Percentiles rank a stretch among this genome's conserved stretches.
phyloP scores from a whole-genome alignment of 2,113 vertebrate genomes.

The Etia nguti region DNA sequence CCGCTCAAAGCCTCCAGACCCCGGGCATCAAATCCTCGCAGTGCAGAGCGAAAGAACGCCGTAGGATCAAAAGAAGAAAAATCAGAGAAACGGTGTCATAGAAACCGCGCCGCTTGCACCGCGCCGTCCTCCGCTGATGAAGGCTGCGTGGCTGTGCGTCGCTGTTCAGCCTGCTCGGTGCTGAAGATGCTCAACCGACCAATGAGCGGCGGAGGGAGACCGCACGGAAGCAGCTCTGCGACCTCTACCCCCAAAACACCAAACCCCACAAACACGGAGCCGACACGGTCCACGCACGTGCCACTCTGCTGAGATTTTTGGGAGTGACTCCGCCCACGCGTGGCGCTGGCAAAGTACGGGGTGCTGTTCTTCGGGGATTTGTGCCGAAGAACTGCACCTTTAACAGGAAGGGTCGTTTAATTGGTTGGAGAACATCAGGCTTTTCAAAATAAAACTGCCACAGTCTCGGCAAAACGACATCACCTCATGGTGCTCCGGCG shows the following conservation, averaged over 20 bases:
- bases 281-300: background rate
- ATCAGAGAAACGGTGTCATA: background rate
- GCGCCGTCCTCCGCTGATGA: slow-evolving; percentile 7
- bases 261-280: background rate
- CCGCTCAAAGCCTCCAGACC: background rate
- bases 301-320: background rate
- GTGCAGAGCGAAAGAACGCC: background rate
- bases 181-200: slow-evolving; percentile 60
- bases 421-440: background rate
- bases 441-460: background rate
- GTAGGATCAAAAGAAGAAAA: background rate
- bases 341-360: background rate
- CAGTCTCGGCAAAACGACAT: background rate
- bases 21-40: background rate
- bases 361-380: background rate
- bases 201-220: slow-evolving; percentile 44
- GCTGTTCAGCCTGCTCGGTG: slow-evolving; percentile 68
- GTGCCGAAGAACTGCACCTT: background rate
- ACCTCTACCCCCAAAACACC: background rate
- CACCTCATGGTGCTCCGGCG: background rate
- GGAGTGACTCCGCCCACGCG: background rate
- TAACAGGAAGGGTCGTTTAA: background rate
- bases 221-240: slow-evolving; percentile 12
- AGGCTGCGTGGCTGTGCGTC: slow-evolving; percentile 41
- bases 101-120: background rate